Evolutionary conservation across 1,140 invertebrate species (phyloP).

Genomic region (Delia radicum): DNA sequence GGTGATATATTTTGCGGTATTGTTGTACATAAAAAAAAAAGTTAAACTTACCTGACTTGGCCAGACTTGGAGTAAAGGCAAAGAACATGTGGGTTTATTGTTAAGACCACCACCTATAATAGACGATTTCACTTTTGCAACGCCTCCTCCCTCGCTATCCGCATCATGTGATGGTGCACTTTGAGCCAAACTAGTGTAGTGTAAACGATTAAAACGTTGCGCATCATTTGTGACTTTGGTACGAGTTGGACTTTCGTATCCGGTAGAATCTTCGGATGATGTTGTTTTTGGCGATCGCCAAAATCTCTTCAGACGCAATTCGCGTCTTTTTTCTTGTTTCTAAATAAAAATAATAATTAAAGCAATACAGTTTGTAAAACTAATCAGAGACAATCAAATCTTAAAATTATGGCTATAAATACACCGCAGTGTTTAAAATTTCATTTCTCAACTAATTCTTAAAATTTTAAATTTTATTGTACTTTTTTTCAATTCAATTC

Average conservation of each 20-base stretch:
- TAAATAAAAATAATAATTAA: too few species aligned
- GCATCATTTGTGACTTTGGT: constrained; percentile 47
- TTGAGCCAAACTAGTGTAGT: constrained; percentile 51
- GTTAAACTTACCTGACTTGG: constrained; percentile 58
- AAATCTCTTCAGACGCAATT: constrained; percentile 57
- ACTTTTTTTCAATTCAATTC: too few species aligned
- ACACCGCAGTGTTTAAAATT: too few species aligned
- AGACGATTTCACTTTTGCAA: background rate
- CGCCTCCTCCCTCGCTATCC: constrained; percentile 6
- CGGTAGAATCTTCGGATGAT: constrained; percentile 54
- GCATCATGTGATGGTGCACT: constrained; percentile 29
- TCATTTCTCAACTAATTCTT: too few species aligned
- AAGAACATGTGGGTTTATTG: constrained; percentile 59
- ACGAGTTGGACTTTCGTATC: constrained; percentile 54
- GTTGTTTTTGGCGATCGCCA: constrained; percentile 57
- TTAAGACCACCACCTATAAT: constrained; percentile 25
- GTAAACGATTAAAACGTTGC: constrained; percentile 52
- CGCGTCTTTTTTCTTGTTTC: constrained; percentile 59
- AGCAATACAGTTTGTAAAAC: too few species aligned
- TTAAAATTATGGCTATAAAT: too few species aligned
- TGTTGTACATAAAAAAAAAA: too few species aligned
- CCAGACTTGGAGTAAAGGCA: constrained; percentile 68
- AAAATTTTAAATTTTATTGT: too few species aligned
- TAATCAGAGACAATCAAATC: too few species aligned
- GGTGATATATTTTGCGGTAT: too few species aligned